Evolutionary conservation across 2,888 invertebrate genomes (phyloP), one percentile per base, ranked within the genome.

Genomic region (Campopleginae sp.): DNA sequence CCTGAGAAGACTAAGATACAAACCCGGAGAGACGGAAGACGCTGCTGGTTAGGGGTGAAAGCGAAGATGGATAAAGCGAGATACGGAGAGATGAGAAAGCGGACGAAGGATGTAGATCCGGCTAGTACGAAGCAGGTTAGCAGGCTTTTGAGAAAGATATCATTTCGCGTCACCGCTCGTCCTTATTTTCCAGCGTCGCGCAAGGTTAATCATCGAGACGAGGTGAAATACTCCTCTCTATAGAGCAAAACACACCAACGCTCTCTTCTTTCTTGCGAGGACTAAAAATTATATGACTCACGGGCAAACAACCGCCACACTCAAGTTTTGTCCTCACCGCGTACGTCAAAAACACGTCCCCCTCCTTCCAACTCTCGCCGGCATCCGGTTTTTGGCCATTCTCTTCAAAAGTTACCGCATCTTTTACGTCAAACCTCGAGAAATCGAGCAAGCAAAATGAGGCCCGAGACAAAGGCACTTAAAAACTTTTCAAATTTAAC

Each of bases 401-500:
- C 65, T 54, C 70, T 14, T 68, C 58, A 27, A 83, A 85, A 82
- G 78, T 79, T 79, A 27, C 12, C 78, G n/a, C n/a, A 72, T 79
- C 78, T 84, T 79, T 51, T 58, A 79, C 71, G 79, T 61, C 82
- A 71, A 77, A 17, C 10, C 70, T 31, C 89, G 89, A 89, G 91
- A 91, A 70, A 48, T 48, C 70, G n/a, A 31, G 90, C 90, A 75
- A 74, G 66, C 68, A 77, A 63, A 81, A 68, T 65, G 76, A 84
- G 77, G 51, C 51, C 58, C 83, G 84, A 82, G 85, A 86, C 87
- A 84, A 81, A 87, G 86, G 88, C 88, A 89, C 88, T 92, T 90
- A 90, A 92, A 93, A 93, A 93, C 93, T 93, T 93, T 93, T 93
- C 88, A 92, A 93, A 93, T 93, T 93, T 92, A 92, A 92, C 91